phyloP scores from a whole-genome alignment of 2,113 vertebrate species.

The Psittacus erithacus region DNA sequence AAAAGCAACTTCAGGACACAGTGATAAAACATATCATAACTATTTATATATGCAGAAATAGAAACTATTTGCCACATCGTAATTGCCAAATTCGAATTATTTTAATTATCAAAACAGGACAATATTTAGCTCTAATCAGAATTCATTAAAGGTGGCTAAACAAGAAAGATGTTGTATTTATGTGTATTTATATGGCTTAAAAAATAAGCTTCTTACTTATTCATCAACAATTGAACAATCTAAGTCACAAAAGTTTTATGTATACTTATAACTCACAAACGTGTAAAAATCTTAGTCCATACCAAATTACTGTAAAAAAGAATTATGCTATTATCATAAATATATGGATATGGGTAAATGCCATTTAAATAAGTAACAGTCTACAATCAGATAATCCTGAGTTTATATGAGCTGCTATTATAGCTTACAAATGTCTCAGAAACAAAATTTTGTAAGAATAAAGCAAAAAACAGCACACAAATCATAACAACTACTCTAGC shows the following conservation, averaged over 20 bases:
- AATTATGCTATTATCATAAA: conserved; percentile 32
- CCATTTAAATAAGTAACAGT: conserved; percentile 29
- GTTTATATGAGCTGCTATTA: not conserved
- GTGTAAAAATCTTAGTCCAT: conserved; percentile 14
- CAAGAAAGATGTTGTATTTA: conserved; percentile 5
- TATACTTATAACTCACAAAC: conserved; percentile 3
- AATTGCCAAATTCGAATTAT: not conserved
- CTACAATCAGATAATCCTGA: not conserved
- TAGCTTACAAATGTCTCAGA: not conserved
- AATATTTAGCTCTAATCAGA: conserved; percentile 23
- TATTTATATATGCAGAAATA: not conserved
- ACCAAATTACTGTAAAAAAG: conserved; percentile 25
- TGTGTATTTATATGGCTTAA: not conserved
- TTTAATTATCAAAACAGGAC: not conserved
- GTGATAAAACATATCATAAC: not conserved
- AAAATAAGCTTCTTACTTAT: conserved; percentile 46
- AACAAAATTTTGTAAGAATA: not conserved
- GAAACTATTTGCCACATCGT: not conserved
- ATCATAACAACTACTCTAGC: not conserved
- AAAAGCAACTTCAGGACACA: not conserved
- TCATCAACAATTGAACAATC: conserved; percentile 8
- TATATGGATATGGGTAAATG: not conserved
- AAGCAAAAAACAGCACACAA: not conserved
- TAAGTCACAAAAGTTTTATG: not conserved
- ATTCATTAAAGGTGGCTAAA: conserved; percentile 9